Conservation (phyloP, 1,140 invertebrate species). For the Nephila pilipes region DNA sequence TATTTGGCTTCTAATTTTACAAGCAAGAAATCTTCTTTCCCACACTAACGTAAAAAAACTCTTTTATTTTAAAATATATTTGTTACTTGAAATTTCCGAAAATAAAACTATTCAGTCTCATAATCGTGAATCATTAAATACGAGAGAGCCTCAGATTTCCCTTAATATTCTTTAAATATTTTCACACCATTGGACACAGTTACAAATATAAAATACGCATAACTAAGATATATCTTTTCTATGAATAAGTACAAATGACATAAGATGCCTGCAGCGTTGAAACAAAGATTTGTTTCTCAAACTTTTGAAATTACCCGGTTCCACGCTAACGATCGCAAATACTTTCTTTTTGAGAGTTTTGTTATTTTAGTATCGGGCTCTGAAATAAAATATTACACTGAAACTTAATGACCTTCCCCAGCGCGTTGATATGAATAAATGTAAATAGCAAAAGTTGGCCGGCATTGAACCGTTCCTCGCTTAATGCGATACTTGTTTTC, state of each 20-base stretch:
- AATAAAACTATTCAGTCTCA: background rate
- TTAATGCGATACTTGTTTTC: background rate
- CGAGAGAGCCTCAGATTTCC: background rate
- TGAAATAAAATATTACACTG: background rate
- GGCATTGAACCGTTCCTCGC: too few species aligned
- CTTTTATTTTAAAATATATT: too few species aligned
- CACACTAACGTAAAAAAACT: background rate
- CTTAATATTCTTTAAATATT: background rate
- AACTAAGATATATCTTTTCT: background rate
- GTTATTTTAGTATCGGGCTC: constrained; percentile 23
- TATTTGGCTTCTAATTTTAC: background rate
- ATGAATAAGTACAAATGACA: background rate
- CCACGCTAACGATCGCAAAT: background rate
- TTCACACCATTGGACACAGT: background rate
- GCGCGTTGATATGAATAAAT: constrained; percentile 3
- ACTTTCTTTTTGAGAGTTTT: background rate
- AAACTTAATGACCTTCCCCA: constrained; percentile 33
- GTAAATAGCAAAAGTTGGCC: background rate
- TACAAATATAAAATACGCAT: background rate
- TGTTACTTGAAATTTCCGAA: too few species aligned
- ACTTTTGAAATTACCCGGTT: constrained; percentile 36
- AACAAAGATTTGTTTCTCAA: constrained; percentile 34
- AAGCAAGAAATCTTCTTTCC: background rate
- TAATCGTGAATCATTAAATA: background rate
- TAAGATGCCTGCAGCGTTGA: constrained; percentile 4